These are phyloP conservation scores for Pristionchus exspectatus DNA, from an alignment of 2,888 invertebrate genomes.

Conservation along the genomic window DNA sequence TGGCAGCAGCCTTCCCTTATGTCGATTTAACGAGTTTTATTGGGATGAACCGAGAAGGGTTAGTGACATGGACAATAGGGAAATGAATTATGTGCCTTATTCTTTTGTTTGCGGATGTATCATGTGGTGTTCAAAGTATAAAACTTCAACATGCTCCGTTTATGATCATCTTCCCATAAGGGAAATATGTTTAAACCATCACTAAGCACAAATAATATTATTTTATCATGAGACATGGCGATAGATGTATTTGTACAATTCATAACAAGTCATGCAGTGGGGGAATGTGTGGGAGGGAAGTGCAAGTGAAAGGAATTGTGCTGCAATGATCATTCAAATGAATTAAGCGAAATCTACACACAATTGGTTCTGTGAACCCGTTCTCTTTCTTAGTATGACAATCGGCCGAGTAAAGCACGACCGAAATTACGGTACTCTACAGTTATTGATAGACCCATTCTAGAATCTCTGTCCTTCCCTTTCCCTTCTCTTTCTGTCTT, in stretches of 20 bases:
- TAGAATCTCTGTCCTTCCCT: constrained; percentile 1
- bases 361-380: constrained; percentile 35
- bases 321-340: not conserved
- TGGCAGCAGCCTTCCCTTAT: not conserved
- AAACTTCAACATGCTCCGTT: too few relatives aligned
- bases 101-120: not conserved
- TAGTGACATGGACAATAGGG: constrained; percentile 3
- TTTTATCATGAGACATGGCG: not conserved
- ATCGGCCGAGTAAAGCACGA: not conserved
- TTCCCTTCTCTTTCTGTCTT: constrained; percentile 31
- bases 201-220: not conserved
- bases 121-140: not conserved
- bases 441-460: not conserved
- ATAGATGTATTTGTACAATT: not conserved
- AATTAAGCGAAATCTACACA: constrained; percentile 27
- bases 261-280: not conserved
- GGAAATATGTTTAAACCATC: too few relatives aligned
- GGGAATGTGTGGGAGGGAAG: not conserved
- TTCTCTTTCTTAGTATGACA: constrained; percentile 8
- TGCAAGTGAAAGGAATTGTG: constrained; percentile 28
- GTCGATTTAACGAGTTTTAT: constrained; percentile 31
- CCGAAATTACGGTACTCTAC: constrained; percentile 2
- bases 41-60: constrained; percentile 18
- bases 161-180: too few relatives aligned
- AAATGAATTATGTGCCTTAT: not conserved